Evolutionary conservation across 2,888 invertebrate genomes (phyloP).

Genomic region (Yponomeuta sedellus): DNA sequence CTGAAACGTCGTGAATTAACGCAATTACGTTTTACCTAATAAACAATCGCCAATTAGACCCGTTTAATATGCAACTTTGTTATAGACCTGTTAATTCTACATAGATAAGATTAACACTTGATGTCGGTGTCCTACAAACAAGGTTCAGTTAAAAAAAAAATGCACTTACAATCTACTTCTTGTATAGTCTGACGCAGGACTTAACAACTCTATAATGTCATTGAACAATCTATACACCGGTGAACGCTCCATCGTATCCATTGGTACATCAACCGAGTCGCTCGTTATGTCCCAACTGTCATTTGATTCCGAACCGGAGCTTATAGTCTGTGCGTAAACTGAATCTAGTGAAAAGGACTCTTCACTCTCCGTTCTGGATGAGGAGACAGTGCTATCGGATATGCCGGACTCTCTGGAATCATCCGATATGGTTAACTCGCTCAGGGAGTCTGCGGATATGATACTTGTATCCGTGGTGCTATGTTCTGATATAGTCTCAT

Average conservation of each 20-base stretch:
- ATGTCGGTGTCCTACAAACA: not conserved
- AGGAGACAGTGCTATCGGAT: no score
- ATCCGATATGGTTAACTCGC: no score
- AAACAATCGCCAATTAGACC: no score
- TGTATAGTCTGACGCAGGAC: not conserved
- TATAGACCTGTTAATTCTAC: no score
- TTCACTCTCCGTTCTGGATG: not conserved
- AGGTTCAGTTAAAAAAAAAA: not conserved
- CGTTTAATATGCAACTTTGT: no score
- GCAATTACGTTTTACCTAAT: no score
- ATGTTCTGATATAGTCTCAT: constrained; percentile 46
- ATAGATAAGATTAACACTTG: no score
- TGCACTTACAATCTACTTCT: not conserved
- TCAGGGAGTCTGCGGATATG: constrained; percentile 5
- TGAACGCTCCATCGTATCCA: not conserved
- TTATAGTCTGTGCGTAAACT: not conserved
- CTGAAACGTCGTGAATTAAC: no score
- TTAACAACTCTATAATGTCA: not conserved
- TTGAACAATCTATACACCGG: not conserved
- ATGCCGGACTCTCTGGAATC: no score
- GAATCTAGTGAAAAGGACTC: not conserved
- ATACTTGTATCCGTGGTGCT: constrained; percentile 56
- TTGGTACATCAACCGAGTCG: not conserved
- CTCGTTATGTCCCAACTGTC: constrained; percentile 2
- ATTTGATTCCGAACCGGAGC: constrained; percentile 15